Base-by-base conservation (phyloP, 2,113 vertebrate genomes). In the Pampusana beccarii region DNA sequence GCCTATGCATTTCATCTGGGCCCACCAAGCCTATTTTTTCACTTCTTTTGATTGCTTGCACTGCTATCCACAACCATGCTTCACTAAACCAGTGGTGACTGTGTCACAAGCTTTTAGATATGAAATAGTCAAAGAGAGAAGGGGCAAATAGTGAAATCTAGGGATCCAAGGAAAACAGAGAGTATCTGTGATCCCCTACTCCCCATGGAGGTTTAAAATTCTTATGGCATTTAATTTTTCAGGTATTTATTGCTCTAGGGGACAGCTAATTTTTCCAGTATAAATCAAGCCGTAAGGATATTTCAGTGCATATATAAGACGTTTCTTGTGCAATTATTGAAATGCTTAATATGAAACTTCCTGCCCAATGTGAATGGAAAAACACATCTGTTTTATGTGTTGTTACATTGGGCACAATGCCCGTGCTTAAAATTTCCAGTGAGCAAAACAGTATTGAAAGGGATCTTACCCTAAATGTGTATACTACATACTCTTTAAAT, bases 381-480 rank as follows among this genome's bases (percentile, higher is more conserved):
- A 98, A 96, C 95, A 98, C 97, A 96, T 98, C 97, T 97, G 97
- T 90, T 98, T 98, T 97, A 96, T 98, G 96, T 98, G 97, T 97
- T 97, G 95, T 97, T 97, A 95, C 91, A 82, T 85, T 97, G 97
- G 97, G 97, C 98, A 97, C 69, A 71, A 81, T 97, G 97, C 98
- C 98, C 91, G 0, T 91, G 78, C 89, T 96, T 97, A 96, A 97
- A 97, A 96, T 97, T 98, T 98, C 97, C 97, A 98, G 94, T 79
- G 87, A 75, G 17, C 83, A 95, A 95, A 89, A 90, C 88, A 94
- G 79, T 81, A 94, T 36, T 96, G 96, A 97, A 96, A 93, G 80
- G 51, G 82, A 95, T 95, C 96, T 96, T 96, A 71, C 85, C 78
- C 93, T 92, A 91, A 84, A 86, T 67, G 70, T 95, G 79, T 86